Percentiles rank a stretch among this genome's conserved stretches.
These are phyloP conservation scores for Aphidoletes aphidimyza DNA, from an alignment of 2,888 invertebrate genomes.

Conservation along the genomic window DNA sequence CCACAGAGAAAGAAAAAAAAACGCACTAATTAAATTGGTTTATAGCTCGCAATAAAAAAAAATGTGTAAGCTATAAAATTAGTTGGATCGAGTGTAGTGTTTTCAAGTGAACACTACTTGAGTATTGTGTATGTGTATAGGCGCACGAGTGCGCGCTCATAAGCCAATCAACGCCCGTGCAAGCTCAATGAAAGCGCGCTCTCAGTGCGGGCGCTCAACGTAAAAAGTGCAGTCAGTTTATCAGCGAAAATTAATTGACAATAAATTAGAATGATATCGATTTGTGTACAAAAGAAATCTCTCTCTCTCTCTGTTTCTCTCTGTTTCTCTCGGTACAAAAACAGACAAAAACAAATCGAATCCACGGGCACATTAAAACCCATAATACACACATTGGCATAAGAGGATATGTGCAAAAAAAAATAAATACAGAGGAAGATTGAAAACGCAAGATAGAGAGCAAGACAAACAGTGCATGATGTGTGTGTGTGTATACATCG, in stretches of 20 bases:
- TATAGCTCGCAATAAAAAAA: slow-evolving; percentile 17
- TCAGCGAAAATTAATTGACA: slow-evolving; percentile 35
- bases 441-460: not conserved
- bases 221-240: not conserved
- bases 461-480: not conserved
- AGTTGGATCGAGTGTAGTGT: no score
- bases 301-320: no score
- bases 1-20: not conserved
- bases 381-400: no score
- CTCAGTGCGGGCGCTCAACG: not conserved
- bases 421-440: not conserved
- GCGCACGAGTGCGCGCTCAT: not conserved
- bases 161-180: no score
- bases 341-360: no score
- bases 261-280: slow-evolving; percentile 44
- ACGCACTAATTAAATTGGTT: slow-evolving; percentile 32
- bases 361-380: no score
- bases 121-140: not conserved
- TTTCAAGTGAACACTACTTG: not conserved
- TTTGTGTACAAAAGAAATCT: not conserved
- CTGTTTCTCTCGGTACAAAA: no score
- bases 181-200: not conserved
- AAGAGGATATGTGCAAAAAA: not conserved
- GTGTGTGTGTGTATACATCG: not conserved
- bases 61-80: no score